Percentiles rank a stretch among this genome's conserved stretches.
Evolutionary conservation across 2,888 invertebrate genomes (phyloP).

Genomic region (Cetonia aurata): DNA sequence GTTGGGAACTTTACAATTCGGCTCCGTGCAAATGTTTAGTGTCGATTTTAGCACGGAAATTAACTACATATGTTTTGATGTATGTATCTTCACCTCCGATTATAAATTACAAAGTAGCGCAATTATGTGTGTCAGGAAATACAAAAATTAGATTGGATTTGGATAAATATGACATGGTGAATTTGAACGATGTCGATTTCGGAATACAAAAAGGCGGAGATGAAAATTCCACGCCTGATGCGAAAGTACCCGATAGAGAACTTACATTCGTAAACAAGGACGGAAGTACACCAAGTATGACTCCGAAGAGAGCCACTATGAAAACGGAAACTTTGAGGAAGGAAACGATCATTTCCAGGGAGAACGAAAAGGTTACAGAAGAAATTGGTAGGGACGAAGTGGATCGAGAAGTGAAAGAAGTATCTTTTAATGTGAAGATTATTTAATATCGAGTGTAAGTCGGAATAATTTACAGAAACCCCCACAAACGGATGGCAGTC

Average conservation of each 20-base stretch:
- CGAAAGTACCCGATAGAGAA: neutral
- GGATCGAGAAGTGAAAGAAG: neutral
- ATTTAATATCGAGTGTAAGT: neutral
- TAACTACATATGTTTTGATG: conserved; percentile 68
- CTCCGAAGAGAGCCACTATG: conserved; percentile 40
- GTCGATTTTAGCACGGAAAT: conserved; percentile 72
- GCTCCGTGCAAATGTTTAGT: conserved; percentile 75
- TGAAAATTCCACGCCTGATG: neutral
- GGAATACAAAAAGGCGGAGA: conserved; percentile 5
- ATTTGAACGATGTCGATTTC: conserved; percentile 53
- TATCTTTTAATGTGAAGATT: neutral
- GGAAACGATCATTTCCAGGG: conserved; percentile 12
- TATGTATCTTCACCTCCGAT: conserved; percentile 70
- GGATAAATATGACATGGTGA: conserved; percentile 55
- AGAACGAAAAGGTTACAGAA: conserved; percentile 3
- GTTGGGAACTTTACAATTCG: conserved; percentile 78
- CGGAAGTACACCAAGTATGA: conserved; percentile 19
- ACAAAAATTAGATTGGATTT: conserved; percentile 55
- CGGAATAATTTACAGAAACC: neutral
- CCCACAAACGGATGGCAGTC: conserved; percentile 6
- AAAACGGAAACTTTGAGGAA: neutral
- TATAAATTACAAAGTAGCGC: conserved; percentile 64
- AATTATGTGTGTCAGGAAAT: conserved; percentile 51
- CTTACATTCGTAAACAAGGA: neutral
- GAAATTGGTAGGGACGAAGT: conserved; percentile 8